Base-by-base conservation (phyloP, 2,888 invertebrate species). In the Euplexia lucipara region DNA sequence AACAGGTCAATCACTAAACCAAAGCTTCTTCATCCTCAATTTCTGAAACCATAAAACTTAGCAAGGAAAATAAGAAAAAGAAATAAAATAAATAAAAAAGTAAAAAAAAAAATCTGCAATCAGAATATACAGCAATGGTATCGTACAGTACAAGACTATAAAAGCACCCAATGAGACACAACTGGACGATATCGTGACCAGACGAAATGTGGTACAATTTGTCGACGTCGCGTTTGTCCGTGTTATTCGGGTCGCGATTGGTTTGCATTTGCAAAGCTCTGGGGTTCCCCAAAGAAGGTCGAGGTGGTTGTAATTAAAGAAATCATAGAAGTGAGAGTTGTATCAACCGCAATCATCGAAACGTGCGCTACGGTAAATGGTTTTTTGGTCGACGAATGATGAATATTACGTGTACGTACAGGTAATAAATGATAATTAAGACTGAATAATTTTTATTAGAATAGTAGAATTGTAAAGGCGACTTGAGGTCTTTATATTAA, bases 181-280 rank as follows among this genome's bases (percentile, higher is more conserved):
- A 59, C 70, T 79, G 73, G 70, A 49, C 75, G 68, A 72, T 83
- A 79, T 85, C 88, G 86, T 86, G 86, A 85, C 86, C 81, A 61
- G 63, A 64, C 75, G 61, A 72, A 79, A 84, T 77, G 71, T 81
- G 80, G 79, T 83, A 83, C 83, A 81, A 85, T 83, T 86, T 82
- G 83, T 84, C 75, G 81, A 76, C 80, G 77, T 39, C 61, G 67
- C 62, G 73, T 67, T 81, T 83, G 78, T 75, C 61, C 63, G 69
- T 66, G 69, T 67, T 69, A 71, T 79, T 67, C 32, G 49, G 68
- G 69, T 67, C 66, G 69, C 32, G 32, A 56, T 64, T 64, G 52
- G 30, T 56, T 45, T 34, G 20, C 35, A 44, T 64, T 73, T 52
- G 69, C 69, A 35, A 65, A 67, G 35, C 16, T 52, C 12, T 35